Percentiles rank a stretch among this genome's conserved stretches.
phyloP scores from a whole-genome alignment of 2,888 invertebrate species.

The Flexamia atlantica region DNA sequence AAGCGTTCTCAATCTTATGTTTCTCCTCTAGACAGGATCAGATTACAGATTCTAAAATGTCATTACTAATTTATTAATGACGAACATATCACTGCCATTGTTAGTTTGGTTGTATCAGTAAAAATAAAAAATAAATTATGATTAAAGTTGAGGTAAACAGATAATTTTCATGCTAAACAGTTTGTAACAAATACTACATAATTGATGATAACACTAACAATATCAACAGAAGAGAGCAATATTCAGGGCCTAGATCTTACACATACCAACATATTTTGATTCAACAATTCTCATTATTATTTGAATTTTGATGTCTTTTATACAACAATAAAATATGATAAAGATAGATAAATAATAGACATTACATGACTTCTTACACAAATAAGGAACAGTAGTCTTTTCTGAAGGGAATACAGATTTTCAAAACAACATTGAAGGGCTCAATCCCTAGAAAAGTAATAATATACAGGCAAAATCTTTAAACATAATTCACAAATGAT shows the following conservation, averaged over 20 bases:
- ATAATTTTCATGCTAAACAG: background rate
- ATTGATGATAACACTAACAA: conserved; percentile 20
- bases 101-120: no score
- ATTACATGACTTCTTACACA: background rate
- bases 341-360: background rate
- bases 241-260: background rate
- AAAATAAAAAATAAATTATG: no score
- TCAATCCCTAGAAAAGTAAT: background rate
- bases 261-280: background rate
- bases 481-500: conserved; percentile 33
- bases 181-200: conserved; percentile 1
- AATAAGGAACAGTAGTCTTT: conserved; percentile 37
- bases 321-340: conserved; percentile 5
- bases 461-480: conserved; percentile 23
- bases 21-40: no score
- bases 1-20: no score
- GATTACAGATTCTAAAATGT: no score
- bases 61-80: no score
- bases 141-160: background rate
- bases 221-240: conserved; percentile 19
- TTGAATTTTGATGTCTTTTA: conserved; percentile 1
- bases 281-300: background rate
- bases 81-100: no score
- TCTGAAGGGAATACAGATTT: conserved; percentile 2
- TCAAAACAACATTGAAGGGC: background rate